Conservation (phyloP, 2,797 vertebrate species). For the Cynodonichthys magdalenae region DNA sequence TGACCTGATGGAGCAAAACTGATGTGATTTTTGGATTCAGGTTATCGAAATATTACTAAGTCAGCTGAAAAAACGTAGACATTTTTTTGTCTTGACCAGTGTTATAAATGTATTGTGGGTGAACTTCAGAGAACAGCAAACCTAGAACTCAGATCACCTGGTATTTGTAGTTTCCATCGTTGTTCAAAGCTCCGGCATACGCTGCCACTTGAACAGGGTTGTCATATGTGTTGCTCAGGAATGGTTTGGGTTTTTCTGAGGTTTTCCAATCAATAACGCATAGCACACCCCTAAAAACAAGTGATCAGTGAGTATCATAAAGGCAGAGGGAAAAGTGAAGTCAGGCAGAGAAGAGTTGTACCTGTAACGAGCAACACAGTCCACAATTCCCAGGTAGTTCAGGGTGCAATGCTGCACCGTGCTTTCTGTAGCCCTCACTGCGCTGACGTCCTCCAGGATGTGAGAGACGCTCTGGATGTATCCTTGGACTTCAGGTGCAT, state of each 20-base stretch:
- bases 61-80: too few relatives aligned
- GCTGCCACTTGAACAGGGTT: slow-evolving; percentile 95
- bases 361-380: slow-evolving; percentile 94
- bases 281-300: slow-evolving; percentile 82
- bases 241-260: slow-evolving; percentile 92
- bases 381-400: slow-evolving; percentile 90
- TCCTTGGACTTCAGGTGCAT: slow-evolving; percentile 67
- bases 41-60: too few relatives aligned
- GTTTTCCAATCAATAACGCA: slow-evolving; percentile 99
- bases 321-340: background rate
- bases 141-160: slow-evolving; percentile 76
- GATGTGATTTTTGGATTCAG: too few relatives aligned
- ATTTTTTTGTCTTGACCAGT: too few relatives aligned
- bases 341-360: slow-evolving; percentile 52
- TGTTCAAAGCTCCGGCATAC: slow-evolving; percentile 92
- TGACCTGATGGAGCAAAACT: too few relatives aligned
- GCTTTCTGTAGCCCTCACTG: slow-evolving; percentile 89
- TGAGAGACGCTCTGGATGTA: slow-evolving; percentile 87
- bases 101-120: too few relatives aligned
- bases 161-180: slow-evolving; percentile 90
- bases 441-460: slow-evolving; percentile 84
- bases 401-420: slow-evolving; percentile 85
- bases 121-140: background rate
- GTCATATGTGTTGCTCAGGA: slow-evolving; percentile 90
- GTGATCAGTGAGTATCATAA: background rate